Evolutionary conservation across 2,888 invertebrate genomes (phyloP), one percentile per base, ranked within the genome.

Genomic region (Malthinus seriepunctatus): DNA sequence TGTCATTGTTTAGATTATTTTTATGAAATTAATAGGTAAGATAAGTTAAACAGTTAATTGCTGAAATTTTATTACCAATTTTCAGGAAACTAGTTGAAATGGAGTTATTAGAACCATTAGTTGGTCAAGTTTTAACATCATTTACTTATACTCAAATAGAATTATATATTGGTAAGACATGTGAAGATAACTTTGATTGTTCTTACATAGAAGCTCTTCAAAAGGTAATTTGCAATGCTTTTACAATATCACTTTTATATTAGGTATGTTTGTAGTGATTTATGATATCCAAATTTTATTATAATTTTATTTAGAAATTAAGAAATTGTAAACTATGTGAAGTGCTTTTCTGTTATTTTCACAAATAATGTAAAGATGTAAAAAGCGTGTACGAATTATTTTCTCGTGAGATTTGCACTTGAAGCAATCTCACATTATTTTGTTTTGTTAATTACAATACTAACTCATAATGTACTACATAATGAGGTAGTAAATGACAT

Each of bases 131-230:
- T 1, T 80, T 96, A 8, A 94, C 94, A 1, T 85, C 86, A 58
- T 83, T 96, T 51, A 91, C 95, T 62, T 91, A 94, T 73, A 82
- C 88, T 67, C 86, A 90, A 69, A 95, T 97, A 64, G 87, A 91
- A 73, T 84, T 85, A 63, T 90, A 95, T 71, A 91, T 97, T n/a
- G 86, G 88, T 70, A 88, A 88, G 69, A 86, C 88, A 0, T 95
- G 95, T 72, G 89, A 91, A 68, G 93, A 92, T 32, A 90, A 89
- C 69, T 95, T 93, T 80, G 92, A 95, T 79, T 84, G 87, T 12
- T 90, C 92, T 4, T 92, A 92, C 71, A 82, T 95, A 49, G 80
- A 81, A n/a, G 82, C 83, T 51, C 79, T 96, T 11, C 90, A 93
- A 79, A 85, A 85, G 74, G 90, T 89, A 79, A 73, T 31, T 11